Percentiles rank a stretch among this genome's conserved stretches.
phyloP scores from a whole-genome alignment of 2,888 invertebrate species.

The Dasysyrphus albostriatus region DNA sequence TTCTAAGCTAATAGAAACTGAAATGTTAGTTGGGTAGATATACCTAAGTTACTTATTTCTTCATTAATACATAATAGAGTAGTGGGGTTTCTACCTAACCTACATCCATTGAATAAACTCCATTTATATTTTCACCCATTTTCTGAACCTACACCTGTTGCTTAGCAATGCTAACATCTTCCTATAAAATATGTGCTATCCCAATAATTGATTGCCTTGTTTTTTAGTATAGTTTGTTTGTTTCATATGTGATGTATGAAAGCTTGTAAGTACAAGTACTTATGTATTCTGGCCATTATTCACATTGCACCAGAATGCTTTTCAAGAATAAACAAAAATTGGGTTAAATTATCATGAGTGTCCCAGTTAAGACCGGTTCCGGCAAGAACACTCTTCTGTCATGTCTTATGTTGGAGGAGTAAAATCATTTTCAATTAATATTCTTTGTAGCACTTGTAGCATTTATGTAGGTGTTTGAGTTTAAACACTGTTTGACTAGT shows the following conservation, averaged over 20 bases:
- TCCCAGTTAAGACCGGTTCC: slow-evolving; percentile 12
- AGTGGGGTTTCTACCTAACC: too few species aligned
- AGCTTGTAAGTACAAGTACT: not conserved
- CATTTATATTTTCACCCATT: not conserved
- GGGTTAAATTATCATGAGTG: slow-evolving; percentile 34
- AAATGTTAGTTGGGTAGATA: too few species aligned
- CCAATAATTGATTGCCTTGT: not conserved
- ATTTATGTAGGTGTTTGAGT: not conserved
- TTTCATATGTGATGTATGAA: too few species aligned
- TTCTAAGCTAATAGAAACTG: too few species aligned
- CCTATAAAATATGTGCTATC: not conserved
- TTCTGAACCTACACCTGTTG: not conserved
- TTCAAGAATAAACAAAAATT: slow-evolving; percentile 27
- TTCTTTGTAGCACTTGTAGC: not conserved
- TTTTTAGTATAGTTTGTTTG: slow-evolving; percentile 2
- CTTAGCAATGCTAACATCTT: not conserved
- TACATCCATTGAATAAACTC: not conserved
- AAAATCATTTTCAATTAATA: not conserved
- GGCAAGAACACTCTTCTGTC: not conserved
- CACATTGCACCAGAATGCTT: slow-evolving; percentile 14
- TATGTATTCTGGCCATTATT: slow-evolving; percentile 18
- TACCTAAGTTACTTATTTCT: too few species aligned
- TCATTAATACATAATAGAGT: too few species aligned
- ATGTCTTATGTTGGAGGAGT: not conserved
- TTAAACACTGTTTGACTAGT: not conserved